Percentiles rank a stretch among this genome's conserved stretches.
These are phyloP conservation scores for Scolopax bukidnonensis DNA, from an alignment of 2,797 vertebrate genomes.

Conservation along the genomic window DNA sequence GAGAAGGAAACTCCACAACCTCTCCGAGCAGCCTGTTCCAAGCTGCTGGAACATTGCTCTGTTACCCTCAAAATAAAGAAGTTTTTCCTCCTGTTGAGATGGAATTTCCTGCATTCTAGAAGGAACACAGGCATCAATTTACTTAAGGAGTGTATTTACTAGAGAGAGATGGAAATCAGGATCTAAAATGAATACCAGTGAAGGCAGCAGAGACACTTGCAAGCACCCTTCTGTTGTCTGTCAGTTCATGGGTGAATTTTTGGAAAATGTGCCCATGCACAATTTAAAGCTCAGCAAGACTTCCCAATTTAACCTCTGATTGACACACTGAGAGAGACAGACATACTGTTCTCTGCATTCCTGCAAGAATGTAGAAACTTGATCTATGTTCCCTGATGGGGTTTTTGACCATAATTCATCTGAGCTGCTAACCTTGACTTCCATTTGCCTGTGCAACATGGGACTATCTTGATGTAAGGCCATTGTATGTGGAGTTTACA, in stretches of 20 bases:
- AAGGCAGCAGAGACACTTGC: neutral
- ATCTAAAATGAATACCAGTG: neutral
- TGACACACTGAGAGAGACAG: neutral
- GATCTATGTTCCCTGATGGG: neutral
- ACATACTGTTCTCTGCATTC: neutral
- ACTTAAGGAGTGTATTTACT: neutral
- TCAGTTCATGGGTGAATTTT: neutral
- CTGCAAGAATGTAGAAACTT: neutral
- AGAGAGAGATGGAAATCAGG: neutral
- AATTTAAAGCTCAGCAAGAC: neutral
- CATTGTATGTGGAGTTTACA: conserved; percentile 18
- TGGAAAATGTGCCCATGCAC: neutral
- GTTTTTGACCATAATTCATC: neutral
- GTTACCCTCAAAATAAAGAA: too few species aligned
- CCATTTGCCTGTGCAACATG: neutral
- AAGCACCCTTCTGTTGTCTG: neutral
- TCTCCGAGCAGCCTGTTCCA: too few species aligned
- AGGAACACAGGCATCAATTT: neutral
- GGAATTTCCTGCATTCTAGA: too few species aligned
- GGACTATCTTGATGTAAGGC: neutral
- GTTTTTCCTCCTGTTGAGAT: too few species aligned
- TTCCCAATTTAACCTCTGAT: neutral
- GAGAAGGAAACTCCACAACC: too few species aligned
- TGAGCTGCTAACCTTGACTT: conserved; percentile 17
- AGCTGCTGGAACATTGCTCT: too few species aligned